Percentiles rank a stretch among this genome's conserved stretches.
Conservation (phyloP, 2,113 vertebrate species). For the Dendrocopos noguchii region DNA sequence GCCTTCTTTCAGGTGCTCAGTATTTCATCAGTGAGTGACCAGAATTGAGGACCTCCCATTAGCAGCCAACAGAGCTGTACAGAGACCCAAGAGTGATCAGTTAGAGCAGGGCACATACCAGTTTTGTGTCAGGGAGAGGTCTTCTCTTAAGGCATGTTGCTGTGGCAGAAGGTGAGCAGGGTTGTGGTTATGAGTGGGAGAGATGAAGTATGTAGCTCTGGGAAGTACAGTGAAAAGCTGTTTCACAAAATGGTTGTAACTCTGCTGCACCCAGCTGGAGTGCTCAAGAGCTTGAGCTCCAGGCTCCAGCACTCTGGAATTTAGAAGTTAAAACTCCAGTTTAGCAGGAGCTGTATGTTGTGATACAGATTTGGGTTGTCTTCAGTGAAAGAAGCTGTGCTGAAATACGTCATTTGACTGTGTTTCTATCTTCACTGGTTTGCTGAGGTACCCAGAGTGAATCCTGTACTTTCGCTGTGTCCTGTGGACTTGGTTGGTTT, state of each 20-base stretch:
- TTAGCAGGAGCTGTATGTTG: neutral
- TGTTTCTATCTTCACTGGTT: neutral
- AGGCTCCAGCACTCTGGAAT: neutral
- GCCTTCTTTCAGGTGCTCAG: neutral
- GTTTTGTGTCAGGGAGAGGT: neutral
- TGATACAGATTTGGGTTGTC: neutral
- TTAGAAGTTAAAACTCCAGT: neutral
- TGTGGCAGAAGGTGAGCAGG: neutral
- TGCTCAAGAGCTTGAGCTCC: neutral
- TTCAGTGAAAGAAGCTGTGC: neutral
- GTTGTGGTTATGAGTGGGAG: neutral
- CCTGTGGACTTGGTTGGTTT: no score
- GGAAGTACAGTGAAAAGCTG: neutral
- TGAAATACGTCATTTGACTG: neutral
- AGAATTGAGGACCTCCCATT: neutral
- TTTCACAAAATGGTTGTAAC: neutral
- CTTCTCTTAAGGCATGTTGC: neutral
- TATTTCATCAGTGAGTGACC: neutral
- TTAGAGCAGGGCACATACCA: neutral
- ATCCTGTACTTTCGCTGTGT: neutral
- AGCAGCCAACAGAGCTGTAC: neutral
- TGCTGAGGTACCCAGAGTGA: rapidly evolving
- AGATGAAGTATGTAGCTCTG: neutral
- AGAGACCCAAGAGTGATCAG: neutral
- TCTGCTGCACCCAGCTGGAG: neutral